Evolutionary conservation across 2,113 vertebrate genomes (phyloP).

Genomic region (Pampusana beccarii): DNA sequence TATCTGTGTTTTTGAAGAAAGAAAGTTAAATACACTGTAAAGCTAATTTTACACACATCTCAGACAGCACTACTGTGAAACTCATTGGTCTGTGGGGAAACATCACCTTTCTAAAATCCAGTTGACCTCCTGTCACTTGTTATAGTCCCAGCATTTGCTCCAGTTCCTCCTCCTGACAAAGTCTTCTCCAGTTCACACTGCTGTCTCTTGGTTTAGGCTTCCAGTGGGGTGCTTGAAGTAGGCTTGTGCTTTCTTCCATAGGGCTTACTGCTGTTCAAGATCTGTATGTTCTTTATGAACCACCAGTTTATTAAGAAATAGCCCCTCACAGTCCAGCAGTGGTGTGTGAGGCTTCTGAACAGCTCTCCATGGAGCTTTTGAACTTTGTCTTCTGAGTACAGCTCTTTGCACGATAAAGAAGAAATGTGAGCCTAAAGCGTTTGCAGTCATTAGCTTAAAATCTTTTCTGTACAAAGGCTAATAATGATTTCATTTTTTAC

Average conservation of each 20-base stretch:
- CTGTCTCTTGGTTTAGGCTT: not conserved
- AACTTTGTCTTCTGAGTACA: not conserved
- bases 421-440: not conserved
- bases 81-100: not conserved
- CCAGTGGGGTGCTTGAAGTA: not conserved
- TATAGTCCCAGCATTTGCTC: not conserved
- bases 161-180: not conserved
- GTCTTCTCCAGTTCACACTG: not conserved
- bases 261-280: not conserved
- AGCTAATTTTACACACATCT: not conserved
- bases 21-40: not conserved
- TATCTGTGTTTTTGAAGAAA: not conserved
- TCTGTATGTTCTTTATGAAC: not conserved
- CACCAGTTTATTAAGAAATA: not conserved
- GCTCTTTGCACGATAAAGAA: not conserved
- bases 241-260: not conserved
- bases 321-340: not conserved
- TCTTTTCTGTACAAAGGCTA: not conserved
- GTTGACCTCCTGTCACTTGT: not conserved
- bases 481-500: not conserved
- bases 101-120: not conserved
- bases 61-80: not conserved
- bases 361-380: not conserved
- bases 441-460: conserved; percentile 11
- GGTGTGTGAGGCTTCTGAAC: not conserved